Conservation (phyloP, 2,888 invertebrate genomes). For the Philaethria dido region DNA sequence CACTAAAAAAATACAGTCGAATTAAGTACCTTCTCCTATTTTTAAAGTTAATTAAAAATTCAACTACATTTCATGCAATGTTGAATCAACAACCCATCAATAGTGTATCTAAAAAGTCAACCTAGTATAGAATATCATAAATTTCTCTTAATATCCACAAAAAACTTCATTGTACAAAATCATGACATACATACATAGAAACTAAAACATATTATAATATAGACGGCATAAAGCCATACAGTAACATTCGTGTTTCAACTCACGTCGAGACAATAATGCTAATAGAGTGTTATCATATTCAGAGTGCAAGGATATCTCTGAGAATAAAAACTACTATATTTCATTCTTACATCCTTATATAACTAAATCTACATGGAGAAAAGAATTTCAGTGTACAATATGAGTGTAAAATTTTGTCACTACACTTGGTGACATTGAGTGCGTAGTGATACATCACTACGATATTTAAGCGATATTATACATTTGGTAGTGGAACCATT, state of each 20-base stretch:
- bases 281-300: conserved; percentile 38
- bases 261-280: conserved; percentile 39
- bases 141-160: background rate
- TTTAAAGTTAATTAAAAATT: no score
- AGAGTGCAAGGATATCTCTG: conserved; percentile 25
- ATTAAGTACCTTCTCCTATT: no score
- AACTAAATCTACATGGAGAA: background rate
- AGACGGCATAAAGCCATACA: background rate
- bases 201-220: background rate
- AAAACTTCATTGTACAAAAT: conserved; percentile 3
- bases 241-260: conserved; percentile 28
- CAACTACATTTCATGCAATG: no score
- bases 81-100: no score
- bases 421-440: background rate
- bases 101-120: no score
- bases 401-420: no score
- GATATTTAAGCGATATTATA: no score
- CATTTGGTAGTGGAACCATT: no score
- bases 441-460: no score
- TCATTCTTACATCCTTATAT: conserved; percentile 9
- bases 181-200: conserved; percentile 1
- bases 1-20: no score
- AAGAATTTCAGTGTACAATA: no score
- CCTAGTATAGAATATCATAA: background rate
- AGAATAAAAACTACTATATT: conserved; percentile 25